These are phyloP conservation scores for Caenorhabditis latens DNA, from an alignment of 1,140 invertebrate species.

Conservation along the genomic window DNA sequence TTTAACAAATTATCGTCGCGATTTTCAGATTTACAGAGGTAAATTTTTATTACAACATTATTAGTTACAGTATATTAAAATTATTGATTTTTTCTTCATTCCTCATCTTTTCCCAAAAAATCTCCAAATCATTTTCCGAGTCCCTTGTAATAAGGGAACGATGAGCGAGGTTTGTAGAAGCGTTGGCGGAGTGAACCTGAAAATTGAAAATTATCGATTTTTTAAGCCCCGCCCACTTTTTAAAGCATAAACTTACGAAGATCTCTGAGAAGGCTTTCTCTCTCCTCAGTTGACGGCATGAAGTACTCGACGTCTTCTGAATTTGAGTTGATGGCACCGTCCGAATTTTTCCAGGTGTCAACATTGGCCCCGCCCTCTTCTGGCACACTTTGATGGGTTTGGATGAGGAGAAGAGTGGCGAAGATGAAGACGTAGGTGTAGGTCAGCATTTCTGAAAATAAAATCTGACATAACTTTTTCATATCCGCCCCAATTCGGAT, in stretches of 20 bases:
- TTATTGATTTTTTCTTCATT: too few species aligned
- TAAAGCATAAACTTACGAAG: not conserved
- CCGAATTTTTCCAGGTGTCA: not conserved
- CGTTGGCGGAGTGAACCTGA: not conserved
- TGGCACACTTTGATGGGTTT: not conserved
- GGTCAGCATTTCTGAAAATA: not conserved
- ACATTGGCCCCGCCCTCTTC: not conserved
- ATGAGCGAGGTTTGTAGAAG: not conserved
- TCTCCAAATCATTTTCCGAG: not conserved
- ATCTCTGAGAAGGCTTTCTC: conserved; percentile 1
- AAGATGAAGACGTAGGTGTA: not conserved
- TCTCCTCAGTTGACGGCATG: not conserved
- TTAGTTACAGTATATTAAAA: too few species aligned
- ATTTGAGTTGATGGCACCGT: not conserved
- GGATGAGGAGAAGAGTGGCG: not conserved
- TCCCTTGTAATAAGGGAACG: conserved; percentile 34
- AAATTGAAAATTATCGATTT: not conserved
- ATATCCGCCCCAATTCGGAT: too few species aligned
- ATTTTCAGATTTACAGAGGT: too few species aligned
- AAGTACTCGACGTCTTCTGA: not conserved
- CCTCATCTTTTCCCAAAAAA: too few species aligned
- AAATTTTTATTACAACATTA: too few species aligned
- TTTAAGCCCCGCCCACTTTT: not conserved
- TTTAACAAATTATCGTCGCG: too few species aligned
- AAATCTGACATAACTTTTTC: too few species aligned